Base-by-base conservation (phyloP, 2,797 vertebrate species). In the Brachyrhaphis roseni region DNA sequence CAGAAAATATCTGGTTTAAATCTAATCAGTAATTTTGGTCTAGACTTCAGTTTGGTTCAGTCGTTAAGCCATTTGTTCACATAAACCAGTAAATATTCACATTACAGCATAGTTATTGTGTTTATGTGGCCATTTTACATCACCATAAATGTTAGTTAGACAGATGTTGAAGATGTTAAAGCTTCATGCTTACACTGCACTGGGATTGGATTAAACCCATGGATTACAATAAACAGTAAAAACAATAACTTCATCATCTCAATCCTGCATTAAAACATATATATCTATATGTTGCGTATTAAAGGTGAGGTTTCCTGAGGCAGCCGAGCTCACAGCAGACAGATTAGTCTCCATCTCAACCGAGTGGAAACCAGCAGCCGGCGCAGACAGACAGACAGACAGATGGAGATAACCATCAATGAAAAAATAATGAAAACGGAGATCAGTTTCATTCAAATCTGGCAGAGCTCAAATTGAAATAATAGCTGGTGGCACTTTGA, bases 391-490 rank as follows among this genome's bases (percentile, higher is more conserved):
- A 18, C 76, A 82, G 84, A 89, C 88, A 18, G 46, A 18, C 16
- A 45, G 43, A 45, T 13, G 62, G 78, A 93, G 93, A 95, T 94
- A 95, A 85, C 74, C 85, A 92, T 92, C 91, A 84, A 68, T 72
- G 57, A 83, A 74, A 83, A 90, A 93, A 75, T 94, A 94, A 95
- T 94, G 93, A 89, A 93, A 91, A 93, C 84, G 78, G 90, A 94
- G 91, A 91, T 95, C 89, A 90, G 81, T 92, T 94, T 90, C 90
- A 87, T 94, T 87, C 87, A 86, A 91, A 92, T 92, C 89, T 84
- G 46, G 75, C 88, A 85, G 75, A 88, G 51, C 88, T 81, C 73
- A 90, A 88, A 92, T 93, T 93, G 89, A 93, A 94, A 94, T 91
- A 92, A 95, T 94, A 92, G 92, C 91, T 87, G 20, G 74, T 91